Percentiles rank a stretch among this genome's conserved stretches.
Evolutionary conservation across 1,140 invertebrate genomes (phyloP).

Genomic region (Leucophenga varia): DNA sequence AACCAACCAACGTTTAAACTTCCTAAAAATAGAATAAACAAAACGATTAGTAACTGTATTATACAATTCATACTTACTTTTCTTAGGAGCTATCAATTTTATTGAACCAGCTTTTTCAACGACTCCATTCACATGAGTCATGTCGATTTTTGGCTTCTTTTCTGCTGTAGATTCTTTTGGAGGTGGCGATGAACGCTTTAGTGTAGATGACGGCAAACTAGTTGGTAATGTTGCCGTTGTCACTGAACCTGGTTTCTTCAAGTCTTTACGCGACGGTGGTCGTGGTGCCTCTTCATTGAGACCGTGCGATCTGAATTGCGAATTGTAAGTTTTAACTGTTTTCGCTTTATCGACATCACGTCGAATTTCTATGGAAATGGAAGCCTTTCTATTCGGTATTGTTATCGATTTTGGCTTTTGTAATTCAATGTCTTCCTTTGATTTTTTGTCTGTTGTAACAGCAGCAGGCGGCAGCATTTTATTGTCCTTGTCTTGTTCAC

Average conservation of each 20-base stretch:
- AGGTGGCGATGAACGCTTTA: constrained; percentile 67
- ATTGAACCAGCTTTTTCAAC: constrained; percentile 75
- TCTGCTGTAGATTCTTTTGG: constrained; percentile 67
- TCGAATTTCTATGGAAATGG: constrained; percentile 76
- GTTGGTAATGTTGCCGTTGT: constrained; percentile 57
- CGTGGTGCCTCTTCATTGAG: constrained; percentile 79
- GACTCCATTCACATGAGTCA: constrained; percentile 48
- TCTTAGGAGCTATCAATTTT: constrained; percentile 83
- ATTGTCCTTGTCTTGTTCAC: constrained; percentile 67
- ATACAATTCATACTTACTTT: constrained; percentile 72
- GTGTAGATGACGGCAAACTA: background rate
- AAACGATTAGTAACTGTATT: constrained; percentile 32
- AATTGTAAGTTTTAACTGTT: constrained; percentile 86
- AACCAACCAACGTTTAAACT: constrained; percentile 29
- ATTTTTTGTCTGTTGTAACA: constrained; percentile 60
- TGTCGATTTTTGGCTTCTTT: constrained; percentile 72
- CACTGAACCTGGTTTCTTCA: constrained; percentile 68
- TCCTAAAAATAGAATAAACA: constrained; percentile 55
- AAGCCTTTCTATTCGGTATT: constrained; percentile 68
- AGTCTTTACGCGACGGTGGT: constrained; percentile 66
- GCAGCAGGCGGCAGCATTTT: constrained; percentile 62
- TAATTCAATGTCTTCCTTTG: constrained; percentile 37
- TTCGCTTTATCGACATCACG: constrained; percentile 74
- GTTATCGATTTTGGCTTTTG: constrained; percentile 43
- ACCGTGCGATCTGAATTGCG: constrained; percentile 83